A percentile compares a stretch with the other conserved stretches of the same genome.
Evolutionary conservation across 2,113 vertebrate genomes (phyloP).

Genomic region (Stegostoma tigrinum): DNA sequence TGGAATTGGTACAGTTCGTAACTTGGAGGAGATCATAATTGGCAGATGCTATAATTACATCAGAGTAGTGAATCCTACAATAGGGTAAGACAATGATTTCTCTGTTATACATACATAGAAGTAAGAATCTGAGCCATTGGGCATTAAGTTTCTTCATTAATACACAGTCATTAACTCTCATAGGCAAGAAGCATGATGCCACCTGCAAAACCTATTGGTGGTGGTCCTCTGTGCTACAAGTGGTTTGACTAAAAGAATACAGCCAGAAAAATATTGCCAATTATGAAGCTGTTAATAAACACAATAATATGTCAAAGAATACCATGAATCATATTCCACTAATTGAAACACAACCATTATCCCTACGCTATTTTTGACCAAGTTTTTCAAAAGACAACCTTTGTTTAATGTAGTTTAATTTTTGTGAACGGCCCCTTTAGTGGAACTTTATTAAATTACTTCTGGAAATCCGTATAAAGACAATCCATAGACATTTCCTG

Average conservation of each 20-base stretch:
- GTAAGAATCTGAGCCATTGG: not conserved
- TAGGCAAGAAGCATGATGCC: not conserved
- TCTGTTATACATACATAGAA: no score
- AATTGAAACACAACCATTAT: not conserved
- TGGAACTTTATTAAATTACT: not conserved
- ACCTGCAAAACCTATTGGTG: not conserved
- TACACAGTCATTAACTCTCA: not conserved
- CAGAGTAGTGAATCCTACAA: constrained; percentile 45
- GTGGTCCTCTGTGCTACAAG: not conserved
- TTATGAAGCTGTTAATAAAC: not conserved
- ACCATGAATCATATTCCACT: not conserved
- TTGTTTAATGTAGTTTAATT: not conserved
- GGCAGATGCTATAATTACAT: constrained; percentile 61
- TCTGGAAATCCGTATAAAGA: not conserved
- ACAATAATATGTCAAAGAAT: not conserved
- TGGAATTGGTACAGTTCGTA: constrained; percentile 52
- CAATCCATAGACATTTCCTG: not conserved
- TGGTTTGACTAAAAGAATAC: not conserved
- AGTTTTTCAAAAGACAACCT: not conserved
- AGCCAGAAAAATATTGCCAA: not conserved
- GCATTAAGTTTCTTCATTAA: not conserved
- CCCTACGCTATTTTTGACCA: not conserved
- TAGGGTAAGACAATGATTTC: constrained; percentile 51
- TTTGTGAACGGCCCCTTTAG: not conserved
- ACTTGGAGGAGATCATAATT: constrained; percentile 53